Conservation (phyloP, 2,797 vertebrate species). For the Arnoldichthys spilopterus region DNA sequence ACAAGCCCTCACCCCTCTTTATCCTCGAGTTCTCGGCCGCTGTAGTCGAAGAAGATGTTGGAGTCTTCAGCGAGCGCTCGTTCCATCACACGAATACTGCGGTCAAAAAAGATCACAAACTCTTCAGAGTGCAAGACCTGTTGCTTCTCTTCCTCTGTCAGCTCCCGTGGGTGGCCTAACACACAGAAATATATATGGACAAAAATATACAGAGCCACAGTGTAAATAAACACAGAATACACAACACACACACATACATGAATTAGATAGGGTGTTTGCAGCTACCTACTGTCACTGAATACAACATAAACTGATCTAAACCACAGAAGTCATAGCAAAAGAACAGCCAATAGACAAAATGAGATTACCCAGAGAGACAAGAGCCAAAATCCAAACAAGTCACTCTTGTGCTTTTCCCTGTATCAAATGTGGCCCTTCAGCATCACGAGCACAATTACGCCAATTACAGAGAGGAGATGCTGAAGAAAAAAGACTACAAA, state of each 20-base stretch:
- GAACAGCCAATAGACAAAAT: slow-evolving; percentile 22
- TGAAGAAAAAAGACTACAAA: slow-evolving; percentile 51
- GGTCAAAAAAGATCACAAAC: slow-evolving; percentile 96
- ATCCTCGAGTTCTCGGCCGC: slow-evolving; percentile 89
- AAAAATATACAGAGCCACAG: slow-evolving; percentile 39
- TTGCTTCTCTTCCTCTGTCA: slow-evolving; percentile 96
- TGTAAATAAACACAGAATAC: slow-evolving; percentile 43
- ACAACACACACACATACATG: slow-evolving; percentile 15
- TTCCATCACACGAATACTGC: slow-evolving; percentile 94
- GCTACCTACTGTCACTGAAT: slow-evolving; percentile 32
- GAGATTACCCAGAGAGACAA: slow-evolving; percentile 1
- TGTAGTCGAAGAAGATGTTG: slow-evolving; percentile 95
- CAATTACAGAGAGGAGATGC: slow-evolving; percentile 35
- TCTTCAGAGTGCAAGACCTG: slow-evolving; percentile 96
- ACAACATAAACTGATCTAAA: slow-evolving; percentile 43
- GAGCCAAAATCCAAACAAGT: slow-evolving; percentile 8
- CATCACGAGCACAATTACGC: background rate
- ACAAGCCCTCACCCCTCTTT: slow-evolving; percentile 88
- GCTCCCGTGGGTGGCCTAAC: slow-evolving; percentile 85
- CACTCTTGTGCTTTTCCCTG: background rate
- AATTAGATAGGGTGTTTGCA: slow-evolving; percentile 32
- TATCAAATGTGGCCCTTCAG: slow-evolving; percentile 3
- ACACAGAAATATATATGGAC: slow-evolving; percentile 37
- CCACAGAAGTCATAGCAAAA: slow-evolving; percentile 27
- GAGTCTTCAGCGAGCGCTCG: slow-evolving; percentile 92